phyloP scores from a whole-genome alignment of 2,113 vertebrate species.

The Dipodomys stephensi region DNA sequence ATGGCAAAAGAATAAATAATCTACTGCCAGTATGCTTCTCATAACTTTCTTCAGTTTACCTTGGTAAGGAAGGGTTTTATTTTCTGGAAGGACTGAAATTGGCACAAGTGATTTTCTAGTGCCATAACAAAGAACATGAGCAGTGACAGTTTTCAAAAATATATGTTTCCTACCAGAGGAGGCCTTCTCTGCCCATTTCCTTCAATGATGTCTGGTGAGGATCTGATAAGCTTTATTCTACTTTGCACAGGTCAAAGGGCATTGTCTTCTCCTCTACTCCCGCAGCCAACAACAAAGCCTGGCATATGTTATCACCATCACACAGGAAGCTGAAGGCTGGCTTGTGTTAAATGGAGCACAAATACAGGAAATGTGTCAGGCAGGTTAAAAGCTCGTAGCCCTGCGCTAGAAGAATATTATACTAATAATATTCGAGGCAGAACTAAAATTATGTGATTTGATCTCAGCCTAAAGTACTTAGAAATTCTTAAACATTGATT shows the following conservation, averaged over 20 bases:
- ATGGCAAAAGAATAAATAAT: slow-evolving; percentile 40
- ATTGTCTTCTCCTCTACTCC: slow-evolving; percentile 84
- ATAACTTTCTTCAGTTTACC: slow-evolving; percentile 72
- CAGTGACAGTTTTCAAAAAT: slow-evolving; percentile 86
- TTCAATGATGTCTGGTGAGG: slow-evolving; percentile 87
- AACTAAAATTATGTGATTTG: not conserved
- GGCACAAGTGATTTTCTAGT: slow-evolving; percentile 81
- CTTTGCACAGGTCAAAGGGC: slow-evolving; percentile 86
- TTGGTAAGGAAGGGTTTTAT: slow-evolving; percentile 45
- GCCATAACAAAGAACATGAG: slow-evolving; percentile 82
- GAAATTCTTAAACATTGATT: not conserved
- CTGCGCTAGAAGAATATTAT: slow-evolving; percentile 68
- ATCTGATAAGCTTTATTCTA: slow-evolving; percentile 89
- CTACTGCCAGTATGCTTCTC: slow-evolving; percentile 64
- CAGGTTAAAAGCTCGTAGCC: slow-evolving; percentile 80
- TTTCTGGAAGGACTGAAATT: slow-evolving; percentile 78
- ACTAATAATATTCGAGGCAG: slow-evolving; percentile 47
- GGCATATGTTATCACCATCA: slow-evolving; percentile 83
- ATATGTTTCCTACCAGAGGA: slow-evolving; percentile 86
- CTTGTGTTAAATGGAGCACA: slow-evolving; percentile 85
- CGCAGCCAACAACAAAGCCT: slow-evolving; percentile 84
- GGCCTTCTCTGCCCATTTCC: slow-evolving; percentile 85
- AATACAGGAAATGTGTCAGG: slow-evolving; percentile 88
- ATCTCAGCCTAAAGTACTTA: slow-evolving; percentile 14
- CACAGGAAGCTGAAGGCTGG: slow-evolving; percentile 83